Evolutionary conservation across 2,113 vertebrate genomes (phyloP).

Genomic region (Brachirus orientalis): DNA sequence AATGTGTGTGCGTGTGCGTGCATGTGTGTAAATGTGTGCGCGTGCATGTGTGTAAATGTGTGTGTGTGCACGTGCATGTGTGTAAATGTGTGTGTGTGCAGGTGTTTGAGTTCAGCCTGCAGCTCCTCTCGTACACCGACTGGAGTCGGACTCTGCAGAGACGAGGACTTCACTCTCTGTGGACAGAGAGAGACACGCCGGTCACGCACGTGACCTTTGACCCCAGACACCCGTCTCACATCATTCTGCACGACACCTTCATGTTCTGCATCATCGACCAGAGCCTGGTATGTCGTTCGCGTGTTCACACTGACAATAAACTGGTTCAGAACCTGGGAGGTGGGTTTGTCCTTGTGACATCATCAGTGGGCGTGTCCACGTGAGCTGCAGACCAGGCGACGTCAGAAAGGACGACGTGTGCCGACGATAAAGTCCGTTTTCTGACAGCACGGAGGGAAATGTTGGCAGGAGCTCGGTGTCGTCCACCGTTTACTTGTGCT

Average conservation of each 20-base stretch:
- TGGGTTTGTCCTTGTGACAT: too few relatives aligned
- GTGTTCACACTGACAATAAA: not conserved
- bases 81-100: constrained; percentile 42
- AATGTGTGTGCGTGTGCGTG: too few relatives aligned
- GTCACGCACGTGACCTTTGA: constrained; percentile 89
- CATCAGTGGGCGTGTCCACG: too few relatives aligned
- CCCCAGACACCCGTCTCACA: constrained; percentile 82
- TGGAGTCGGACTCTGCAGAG: constrained; percentile 90
- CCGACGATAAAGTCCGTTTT: too few relatives aligned
- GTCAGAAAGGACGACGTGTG: too few relatives aligned
- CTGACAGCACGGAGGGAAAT: too few relatives aligned
- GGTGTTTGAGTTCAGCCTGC: constrained; percentile 91
- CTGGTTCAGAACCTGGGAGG: too few relatives aligned
- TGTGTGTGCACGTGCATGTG: not conserved
- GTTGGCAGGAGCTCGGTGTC: too few relatives aligned
- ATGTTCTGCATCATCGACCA: constrained; percentile 96
- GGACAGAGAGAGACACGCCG: constrained; percentile 90
- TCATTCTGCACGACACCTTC: constrained; percentile 90
- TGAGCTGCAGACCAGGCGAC: too few relatives aligned
- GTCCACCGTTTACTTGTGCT: too few relatives aligned
- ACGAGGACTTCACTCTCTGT: constrained; percentile 85
- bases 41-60: too few relatives aligned
- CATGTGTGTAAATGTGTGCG: too few relatives aligned
- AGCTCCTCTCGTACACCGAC: constrained; percentile 85
- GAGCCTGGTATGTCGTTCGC: constrained; percentile 85